A percentile compares a stretch with the other conserved stretches of the same genome.
Evolutionary conservation across 2,888 invertebrate genomes (phyloP).

Genomic region (Caenorhabditis imperialis): DNA sequence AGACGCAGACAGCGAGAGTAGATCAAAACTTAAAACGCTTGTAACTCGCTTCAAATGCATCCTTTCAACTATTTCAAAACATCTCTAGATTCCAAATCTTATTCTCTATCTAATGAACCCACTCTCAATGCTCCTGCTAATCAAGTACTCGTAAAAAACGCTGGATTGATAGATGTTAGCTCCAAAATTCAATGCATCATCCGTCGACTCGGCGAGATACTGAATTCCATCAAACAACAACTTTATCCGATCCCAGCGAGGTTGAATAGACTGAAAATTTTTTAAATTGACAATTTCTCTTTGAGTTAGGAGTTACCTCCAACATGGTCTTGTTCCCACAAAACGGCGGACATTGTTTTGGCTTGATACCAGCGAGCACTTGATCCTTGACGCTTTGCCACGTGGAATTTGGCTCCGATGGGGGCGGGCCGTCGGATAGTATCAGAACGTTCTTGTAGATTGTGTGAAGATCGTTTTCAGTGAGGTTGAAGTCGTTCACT

Average conservation of each 20-base stretch:
- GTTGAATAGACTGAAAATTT: constrained; percentile 21
- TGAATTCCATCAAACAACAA: constrained; percentile 42
- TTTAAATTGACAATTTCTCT: not conserved
- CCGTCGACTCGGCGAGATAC: constrained; percentile 39
- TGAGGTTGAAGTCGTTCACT: constrained; percentile 54
- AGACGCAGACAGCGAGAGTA: too few species aligned
- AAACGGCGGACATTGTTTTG: constrained; percentile 42
- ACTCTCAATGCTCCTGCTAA: too few species aligned
- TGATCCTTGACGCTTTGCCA: constrained; percentile 36
- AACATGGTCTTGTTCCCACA: constrained; percentile 25
- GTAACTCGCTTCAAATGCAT: too few species aligned
- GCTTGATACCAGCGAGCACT: constrained; percentile 1
- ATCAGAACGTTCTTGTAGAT: constrained; percentile 58
- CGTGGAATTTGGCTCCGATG: constrained; percentile 33
- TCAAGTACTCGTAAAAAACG: constrained; percentile 46
- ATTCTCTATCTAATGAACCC: too few species aligned
- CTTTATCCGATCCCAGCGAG: constrained; percentile 55
- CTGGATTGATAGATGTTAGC: constrained; percentile 36
- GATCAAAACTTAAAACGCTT: too few species aligned
- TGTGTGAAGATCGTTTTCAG: constrained; percentile 47
- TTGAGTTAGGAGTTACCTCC: constrained; percentile 3
- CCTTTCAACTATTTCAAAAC: too few species aligned
- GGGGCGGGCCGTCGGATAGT: constrained; percentile 56
- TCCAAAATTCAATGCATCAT: constrained; percentile 45
- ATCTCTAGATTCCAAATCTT: too few species aligned